A percentile compares a stretch with the other conserved stretches of the same genome.
Evolutionary conservation across 2,113 vertebrate genomes (phyloP).

Genomic region (Sylvilagus bachmani): DNA sequence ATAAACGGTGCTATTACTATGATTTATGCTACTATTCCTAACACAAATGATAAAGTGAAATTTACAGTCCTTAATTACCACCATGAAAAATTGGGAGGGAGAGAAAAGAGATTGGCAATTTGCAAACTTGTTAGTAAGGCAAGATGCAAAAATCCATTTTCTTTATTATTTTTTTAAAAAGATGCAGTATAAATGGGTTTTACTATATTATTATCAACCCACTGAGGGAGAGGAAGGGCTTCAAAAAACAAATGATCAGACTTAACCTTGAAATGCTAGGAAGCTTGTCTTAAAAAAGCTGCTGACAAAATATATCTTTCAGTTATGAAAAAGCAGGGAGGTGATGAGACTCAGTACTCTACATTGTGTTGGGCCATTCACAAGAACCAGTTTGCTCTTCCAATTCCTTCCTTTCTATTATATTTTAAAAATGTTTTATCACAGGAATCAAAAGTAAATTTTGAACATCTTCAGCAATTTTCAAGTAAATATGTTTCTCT

Average conservation of each 20-base stretch:
- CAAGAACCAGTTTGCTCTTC: background rate
- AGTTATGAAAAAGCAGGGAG: background rate
- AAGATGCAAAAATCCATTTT: constrained; percentile 73
- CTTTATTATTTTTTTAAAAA: background rate
- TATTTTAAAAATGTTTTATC: constrained; percentile 25
- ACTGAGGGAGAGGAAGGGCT: background rate
- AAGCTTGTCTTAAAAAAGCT: background rate
- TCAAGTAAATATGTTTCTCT: constrained; percentile 19
- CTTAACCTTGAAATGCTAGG: constrained; percentile 41
- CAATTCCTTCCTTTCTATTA: background rate
- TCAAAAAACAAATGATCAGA: constrained; percentile 25
- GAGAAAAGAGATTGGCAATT: constrained; percentile 76
- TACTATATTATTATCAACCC: constrained; percentile 58
- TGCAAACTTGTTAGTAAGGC: constrained; percentile 78
- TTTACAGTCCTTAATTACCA: constrained; percentile 81
- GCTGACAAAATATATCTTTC: background rate
- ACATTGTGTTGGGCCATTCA: background rate
- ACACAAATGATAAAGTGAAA: constrained; percentile 84
- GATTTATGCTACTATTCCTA: constrained; percentile 80
- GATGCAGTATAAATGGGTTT: background rate
- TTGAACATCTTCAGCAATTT: background rate
- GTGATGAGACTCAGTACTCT: background rate
- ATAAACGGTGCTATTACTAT: constrained; percentile 83
- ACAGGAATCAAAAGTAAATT: background rate
- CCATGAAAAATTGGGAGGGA: constrained; percentile 68